These are phyloP conservation scores for Tupaia tana DNA, from an alignment of 2,113 vertebrate genomes.

Conservation along the genomic window DNA sequence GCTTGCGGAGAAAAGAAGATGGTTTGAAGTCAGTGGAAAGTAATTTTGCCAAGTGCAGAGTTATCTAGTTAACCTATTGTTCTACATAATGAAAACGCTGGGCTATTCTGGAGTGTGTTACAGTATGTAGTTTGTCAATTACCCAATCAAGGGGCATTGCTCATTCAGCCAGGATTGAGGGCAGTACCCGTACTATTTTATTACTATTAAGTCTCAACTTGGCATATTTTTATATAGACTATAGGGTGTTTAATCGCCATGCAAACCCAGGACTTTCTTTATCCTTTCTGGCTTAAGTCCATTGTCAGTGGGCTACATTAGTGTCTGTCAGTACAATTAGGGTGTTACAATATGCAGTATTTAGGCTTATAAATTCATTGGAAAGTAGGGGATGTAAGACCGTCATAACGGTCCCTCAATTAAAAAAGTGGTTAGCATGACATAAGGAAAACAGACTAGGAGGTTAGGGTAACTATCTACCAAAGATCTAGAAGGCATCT, in stretches of 20 bases:
- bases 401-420: not conserved
- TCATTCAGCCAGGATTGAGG: conserved; percentile 85
- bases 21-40: conserved; percentile 65
- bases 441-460: not conserved
- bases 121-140: conserved; percentile 84
- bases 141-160: conserved; percentile 82
- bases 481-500: not conserved
- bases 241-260: conserved; percentile 88
- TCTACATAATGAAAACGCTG: conserved; percentile 81
- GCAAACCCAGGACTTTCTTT: conserved; percentile 84
- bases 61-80: conserved; percentile 83
- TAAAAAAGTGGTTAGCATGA: not conserved
- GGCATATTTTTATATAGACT: conserved; percentile 89
- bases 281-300: conserved; percentile 78
- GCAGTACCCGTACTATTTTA: conserved; percentile 87
- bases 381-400: not conserved
- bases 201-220: conserved; percentile 86
- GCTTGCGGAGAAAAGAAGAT: conserved; percentile 68
- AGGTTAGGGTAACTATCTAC: not conserved
- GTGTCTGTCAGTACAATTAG: conserved; percentile 64
- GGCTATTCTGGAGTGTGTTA: conserved; percentile 80
- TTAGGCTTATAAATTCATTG: conserved; percentile 37
- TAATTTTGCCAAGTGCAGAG: conserved; percentile 80
- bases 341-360: not conserved
- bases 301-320: conserved; percentile 61